A percentile compares a stretch with the other conserved stretches of the same genome.
phyloP scores from a whole-genome alignment of 2,113 vertebrate genomes.

The Tychaedon coryphoeus region DNA sequence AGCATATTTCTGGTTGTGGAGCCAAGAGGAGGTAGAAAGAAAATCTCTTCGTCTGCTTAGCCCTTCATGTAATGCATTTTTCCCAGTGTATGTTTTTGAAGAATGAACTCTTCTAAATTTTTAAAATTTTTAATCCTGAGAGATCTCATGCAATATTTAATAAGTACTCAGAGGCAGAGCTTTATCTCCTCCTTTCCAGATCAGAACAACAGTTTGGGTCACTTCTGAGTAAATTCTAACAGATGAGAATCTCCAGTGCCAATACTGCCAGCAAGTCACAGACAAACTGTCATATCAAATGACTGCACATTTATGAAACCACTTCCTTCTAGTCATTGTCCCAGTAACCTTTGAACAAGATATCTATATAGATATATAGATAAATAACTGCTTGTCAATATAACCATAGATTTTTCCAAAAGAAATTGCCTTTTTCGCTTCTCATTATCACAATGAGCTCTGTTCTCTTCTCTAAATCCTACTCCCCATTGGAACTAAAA shows the following conservation, averaged over 20 bases:
- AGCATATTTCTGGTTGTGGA: neutral
- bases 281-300: neutral
- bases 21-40: neutral
- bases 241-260: neutral
- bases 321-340: neutral
- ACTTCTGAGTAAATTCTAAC: neutral
- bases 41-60: neutral
- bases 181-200: neutral
- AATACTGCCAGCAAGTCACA: neutral
- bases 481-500: neutral
- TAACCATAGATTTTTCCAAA: neutral
- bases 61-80: neutral
- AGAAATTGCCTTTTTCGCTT: neutral
- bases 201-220: neutral
- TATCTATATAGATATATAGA: neutral
- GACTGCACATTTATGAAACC: neutral
- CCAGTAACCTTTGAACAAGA: neutral
- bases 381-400: neutral
- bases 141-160: neutral
- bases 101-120: neutral
- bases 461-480: neutral
- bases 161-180: neutral
- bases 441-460: neutral
- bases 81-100: neutral
- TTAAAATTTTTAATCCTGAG: neutral